phyloP scores from a whole-genome alignment of 2,113 vertebrate species.

The Erythrolamprus reginae region DNA sequence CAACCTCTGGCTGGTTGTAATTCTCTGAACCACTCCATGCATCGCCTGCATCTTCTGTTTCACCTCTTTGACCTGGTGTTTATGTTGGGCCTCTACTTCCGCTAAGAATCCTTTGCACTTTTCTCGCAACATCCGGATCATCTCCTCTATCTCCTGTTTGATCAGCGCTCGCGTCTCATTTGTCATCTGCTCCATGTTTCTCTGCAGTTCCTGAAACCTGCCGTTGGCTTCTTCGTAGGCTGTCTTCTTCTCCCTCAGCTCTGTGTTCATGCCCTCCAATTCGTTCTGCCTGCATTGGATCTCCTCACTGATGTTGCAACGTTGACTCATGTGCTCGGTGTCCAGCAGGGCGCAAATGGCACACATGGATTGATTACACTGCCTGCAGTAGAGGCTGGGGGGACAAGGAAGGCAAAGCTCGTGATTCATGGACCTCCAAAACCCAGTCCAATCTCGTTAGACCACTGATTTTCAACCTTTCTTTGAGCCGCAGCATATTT shows the following conservation, averaged over 20 bases:
- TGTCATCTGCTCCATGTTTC: conserved; percentile 18
- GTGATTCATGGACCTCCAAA: not conserved
- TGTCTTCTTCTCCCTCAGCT: conserved; percentile 30
- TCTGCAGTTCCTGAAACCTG: not conserved
- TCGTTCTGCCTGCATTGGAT: conserved; percentile 48
- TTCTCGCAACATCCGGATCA: conserved; percentile 26
- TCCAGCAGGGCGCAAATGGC: not conserved
- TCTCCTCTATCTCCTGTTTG: conserved; percentile 1
- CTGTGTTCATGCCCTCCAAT: conserved; percentile 14
- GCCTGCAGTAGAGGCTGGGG: conserved; percentile 58
- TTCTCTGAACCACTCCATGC: conserved; percentile 45
- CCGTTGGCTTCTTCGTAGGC: not conserved
- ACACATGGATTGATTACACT: conserved; percentile 51
- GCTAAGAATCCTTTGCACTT: conserved; percentile 44
- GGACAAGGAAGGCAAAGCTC: conserved; percentile 17
- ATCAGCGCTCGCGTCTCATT: conserved; percentile 28
- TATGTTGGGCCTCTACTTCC: conserved; percentile 20
- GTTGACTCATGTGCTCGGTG: conserved; percentile 33
- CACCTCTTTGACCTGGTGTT: conserved; percentile 9
- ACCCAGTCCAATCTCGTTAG: not conserved
- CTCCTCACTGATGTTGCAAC: conserved; percentile 45
- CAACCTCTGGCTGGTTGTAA: conserved; percentile 43
- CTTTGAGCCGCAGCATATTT: too few relatives aligned
- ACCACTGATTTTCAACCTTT: too few relatives aligned
- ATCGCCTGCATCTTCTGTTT: not conserved